Percentiles rank a stretch among this genome's conserved stretches.
phyloP scores from a whole-genome alignment of 2,113 vertebrate genomes.

The Silurus asotus region DNA sequence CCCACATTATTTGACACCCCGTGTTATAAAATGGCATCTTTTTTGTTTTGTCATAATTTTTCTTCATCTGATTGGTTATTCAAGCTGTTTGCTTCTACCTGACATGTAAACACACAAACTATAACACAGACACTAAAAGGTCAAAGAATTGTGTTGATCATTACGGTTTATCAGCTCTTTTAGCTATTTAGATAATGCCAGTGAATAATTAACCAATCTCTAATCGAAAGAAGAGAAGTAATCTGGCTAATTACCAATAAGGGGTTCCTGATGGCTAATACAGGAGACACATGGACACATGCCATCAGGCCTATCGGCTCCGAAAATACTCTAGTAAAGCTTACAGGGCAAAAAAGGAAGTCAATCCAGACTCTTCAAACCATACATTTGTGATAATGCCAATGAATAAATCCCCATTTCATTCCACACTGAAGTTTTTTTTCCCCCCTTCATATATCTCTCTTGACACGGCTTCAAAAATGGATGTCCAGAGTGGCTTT shows the following conservation, averaged over 20 bases:
- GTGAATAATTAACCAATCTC: not conserved
- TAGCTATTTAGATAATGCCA: not conserved
- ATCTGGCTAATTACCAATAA: not conserved
- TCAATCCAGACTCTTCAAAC: constrained; percentile 31
- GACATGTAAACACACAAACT: not conserved
- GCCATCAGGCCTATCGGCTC: not conserved
- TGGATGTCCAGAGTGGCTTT: constrained; percentile 41
- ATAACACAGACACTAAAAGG: not conserved
- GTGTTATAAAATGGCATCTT: no score
- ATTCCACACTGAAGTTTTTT: not conserved
- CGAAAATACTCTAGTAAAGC: not conserved
- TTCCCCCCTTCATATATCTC: constrained; percentile 9
- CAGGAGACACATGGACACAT: not conserved
- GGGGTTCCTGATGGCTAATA: not conserved
- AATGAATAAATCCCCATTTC: constrained; percentile 41
- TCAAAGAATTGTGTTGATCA: not conserved
- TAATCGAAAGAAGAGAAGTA: not conserved
- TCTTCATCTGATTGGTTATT: not conserved
- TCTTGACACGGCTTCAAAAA: constrained; percentile 40
- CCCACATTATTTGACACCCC: not conserved
- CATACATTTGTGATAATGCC: constrained; percentile 26
- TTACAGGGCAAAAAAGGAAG: constrained; percentile 40
- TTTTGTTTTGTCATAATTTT: not conserved
- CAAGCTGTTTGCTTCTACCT: not conserved
- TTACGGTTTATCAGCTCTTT: not conserved